A percentile compares a stretch with the other conserved stretches of the same genome.
Conservation (phyloP, 2,113 vertebrate genomes). For the Salvator merianae region DNA sequence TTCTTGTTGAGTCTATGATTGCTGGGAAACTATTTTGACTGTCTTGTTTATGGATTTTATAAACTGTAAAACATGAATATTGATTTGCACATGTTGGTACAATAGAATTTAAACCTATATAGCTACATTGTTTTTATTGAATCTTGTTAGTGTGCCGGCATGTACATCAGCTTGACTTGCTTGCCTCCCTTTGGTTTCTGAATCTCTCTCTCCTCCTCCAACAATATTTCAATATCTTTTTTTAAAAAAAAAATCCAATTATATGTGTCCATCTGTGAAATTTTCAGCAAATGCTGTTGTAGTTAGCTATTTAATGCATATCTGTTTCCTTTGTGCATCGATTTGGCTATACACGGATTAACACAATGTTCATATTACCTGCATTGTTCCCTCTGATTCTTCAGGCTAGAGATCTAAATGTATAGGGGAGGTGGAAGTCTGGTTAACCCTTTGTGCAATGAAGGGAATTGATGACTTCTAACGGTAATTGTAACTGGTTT, state of each 20-base stretch:
- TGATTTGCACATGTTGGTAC: constrained; percentile 40
- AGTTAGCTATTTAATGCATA: neutral
- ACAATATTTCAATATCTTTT: neutral
- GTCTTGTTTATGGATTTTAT: constrained; percentile 38
- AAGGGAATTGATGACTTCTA: neutral
- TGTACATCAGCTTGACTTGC: neutral
- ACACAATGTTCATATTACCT: neutral
- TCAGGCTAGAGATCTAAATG: neutral
- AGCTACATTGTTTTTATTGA: constrained; percentile 20
- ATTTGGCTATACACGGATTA: neutral
- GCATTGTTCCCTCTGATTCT: neutral
- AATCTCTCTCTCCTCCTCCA: neutral
- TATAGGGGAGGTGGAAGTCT: neutral
- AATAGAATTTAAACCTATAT: constrained; percentile 38
- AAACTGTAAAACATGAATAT: constrained; percentile 38
- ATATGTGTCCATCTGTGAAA: neutral
- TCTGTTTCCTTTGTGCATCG: neutral
- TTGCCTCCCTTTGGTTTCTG: neutral
- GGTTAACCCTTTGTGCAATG: neutral
- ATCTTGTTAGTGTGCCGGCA: neutral
- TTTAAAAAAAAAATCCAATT: constrained; percentile 16
- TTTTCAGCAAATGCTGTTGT: neutral
- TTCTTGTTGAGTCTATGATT: constrained; percentile 32
- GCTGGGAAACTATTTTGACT: constrained; percentile 28
- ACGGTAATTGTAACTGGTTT: neutral